phyloP scores from a whole-genome alignment of 2,113 vertebrate species.

The Catharus minimus region DNA sequence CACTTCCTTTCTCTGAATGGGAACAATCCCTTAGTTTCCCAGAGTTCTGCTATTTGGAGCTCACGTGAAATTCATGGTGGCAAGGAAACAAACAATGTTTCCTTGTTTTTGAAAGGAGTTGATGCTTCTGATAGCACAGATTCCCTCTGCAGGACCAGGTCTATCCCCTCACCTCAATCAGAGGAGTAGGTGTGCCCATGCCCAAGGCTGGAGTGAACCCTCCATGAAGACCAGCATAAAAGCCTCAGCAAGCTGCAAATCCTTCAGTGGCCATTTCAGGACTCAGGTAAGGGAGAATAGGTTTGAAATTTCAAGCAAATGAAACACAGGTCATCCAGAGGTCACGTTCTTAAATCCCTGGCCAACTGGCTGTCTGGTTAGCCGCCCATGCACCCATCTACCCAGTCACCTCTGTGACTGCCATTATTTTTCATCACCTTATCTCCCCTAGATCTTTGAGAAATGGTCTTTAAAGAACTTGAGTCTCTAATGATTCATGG shows the following conservation, averaged over 20 bases:
- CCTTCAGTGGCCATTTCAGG: not conserved
- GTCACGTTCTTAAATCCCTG: not conserved
- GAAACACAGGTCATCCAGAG: not conserved
- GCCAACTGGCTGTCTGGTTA: not conserved
- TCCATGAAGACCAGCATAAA: not conserved
- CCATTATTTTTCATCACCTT: not conserved
- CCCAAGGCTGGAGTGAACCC: accelerated
- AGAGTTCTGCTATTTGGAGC: not conserved
- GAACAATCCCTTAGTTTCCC: not conserved
- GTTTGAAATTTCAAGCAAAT: not conserved
- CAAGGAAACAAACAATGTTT: not conserved
- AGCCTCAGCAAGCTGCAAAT: not conserved
- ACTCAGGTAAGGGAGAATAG: not conserved
- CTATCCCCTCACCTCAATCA: not conserved
- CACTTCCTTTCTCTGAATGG: not conserved
- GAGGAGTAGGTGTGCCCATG: not conserved
- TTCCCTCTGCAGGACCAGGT: not conserved
- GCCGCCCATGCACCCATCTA: not conserved
- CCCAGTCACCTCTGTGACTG: not conserved
- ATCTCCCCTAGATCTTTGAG: not conserved
- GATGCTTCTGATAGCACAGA: not conserved
- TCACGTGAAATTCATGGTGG: not conserved
- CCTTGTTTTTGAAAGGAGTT: not conserved
- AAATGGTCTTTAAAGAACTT: not conserved
- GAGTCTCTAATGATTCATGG: not conserved